Conservation (phyloP, 2,888 invertebrate genomes). For the Volucella zonaria region DNA sequence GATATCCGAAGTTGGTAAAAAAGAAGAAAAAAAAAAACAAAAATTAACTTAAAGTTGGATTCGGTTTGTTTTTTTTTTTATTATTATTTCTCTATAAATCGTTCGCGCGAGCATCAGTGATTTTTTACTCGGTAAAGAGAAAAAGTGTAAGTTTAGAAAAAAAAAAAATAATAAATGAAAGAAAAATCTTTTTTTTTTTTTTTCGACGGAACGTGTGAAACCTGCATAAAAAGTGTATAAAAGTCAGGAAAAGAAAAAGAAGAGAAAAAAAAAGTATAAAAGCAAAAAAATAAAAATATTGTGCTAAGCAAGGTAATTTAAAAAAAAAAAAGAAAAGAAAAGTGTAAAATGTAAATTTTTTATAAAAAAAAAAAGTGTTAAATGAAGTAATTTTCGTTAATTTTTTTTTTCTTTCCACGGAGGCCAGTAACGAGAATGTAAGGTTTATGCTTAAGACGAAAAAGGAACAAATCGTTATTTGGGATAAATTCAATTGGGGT, state of each 20-base stretch:
- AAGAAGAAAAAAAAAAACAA: slow-evolving; percentile 1
- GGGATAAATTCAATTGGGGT: slow-evolving; percentile 71
- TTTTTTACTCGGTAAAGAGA: slow-evolving; percentile 7
- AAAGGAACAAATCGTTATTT: slow-evolving; percentile 54
- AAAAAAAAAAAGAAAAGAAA: slow-evolving; percentile 48
- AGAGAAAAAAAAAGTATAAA: slow-evolving; percentile 51
- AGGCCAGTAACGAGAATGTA: slow-evolving; percentile 47
- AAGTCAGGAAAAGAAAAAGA: slow-evolving; percentile 41
- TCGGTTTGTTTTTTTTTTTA: slow-evolving; percentile 37
- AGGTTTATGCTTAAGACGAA: slow-evolving; percentile 45
- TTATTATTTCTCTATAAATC: slow-evolving; percentile 15
- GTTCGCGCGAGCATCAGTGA: slow-evolving; percentile 18
- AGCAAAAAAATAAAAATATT: slow-evolving; percentile 17
- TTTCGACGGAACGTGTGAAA: slow-evolving; percentile 43
- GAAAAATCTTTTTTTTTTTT: slow-evolving; percentile 45
- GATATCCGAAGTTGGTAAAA: slow-evolving; percentile 21
- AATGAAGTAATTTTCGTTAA: slow-evolving; percentile 40
- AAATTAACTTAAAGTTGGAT: slow-evolving; percentile 45
- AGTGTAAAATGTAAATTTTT: slow-evolving; percentile 45
- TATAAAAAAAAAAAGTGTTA: slow-evolving; percentile 35
- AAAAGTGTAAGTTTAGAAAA: slow-evolving; percentile 8
- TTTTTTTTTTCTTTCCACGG: slow-evolving; percentile 61
- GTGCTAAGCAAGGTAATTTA: slow-evolving; percentile 24
- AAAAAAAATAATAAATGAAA: slow-evolving; percentile 41
- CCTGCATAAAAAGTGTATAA: slow-evolving; percentile 41